phyloP scores from a whole-genome alignment of 1,140 invertebrate species.

The Heliconius hewitsoni region DNA sequence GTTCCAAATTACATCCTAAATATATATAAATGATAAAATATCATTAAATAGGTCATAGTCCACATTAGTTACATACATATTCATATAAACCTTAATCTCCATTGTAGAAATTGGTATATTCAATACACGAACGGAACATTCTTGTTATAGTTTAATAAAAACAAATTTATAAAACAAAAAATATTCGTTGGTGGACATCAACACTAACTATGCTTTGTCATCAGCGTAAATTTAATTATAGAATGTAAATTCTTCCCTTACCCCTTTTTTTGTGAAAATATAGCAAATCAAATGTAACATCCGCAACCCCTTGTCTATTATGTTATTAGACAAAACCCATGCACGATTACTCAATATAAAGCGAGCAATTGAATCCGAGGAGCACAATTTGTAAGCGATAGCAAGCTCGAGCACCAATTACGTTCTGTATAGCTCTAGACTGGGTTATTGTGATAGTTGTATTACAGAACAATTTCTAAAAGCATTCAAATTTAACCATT shows the following conservation, averaged over 20 bases:
- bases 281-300: slow-evolving; percentile 4
- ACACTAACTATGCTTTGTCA: no score
- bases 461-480: slow-evolving; percentile 38
- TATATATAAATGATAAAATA: no score
- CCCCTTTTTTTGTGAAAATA: background rate
- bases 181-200: no score
- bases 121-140: no score
- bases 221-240: no score
- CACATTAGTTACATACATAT: no score
- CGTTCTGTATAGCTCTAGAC: slow-evolving; percentile 37
- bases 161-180: no score
- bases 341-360: slow-evolving; percentile 42
- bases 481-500: slow-evolving; percentile 33
- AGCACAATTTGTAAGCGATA: slow-evolving; percentile 46
- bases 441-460: slow-evolving; percentile 37
- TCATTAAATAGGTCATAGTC: no score
- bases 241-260: no score
- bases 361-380: slow-evolving; percentile 34
- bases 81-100: no score
- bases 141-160: no score
- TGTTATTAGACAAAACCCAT: slow-evolving; percentile 40
- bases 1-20: background rate
- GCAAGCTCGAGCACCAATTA: slow-evolving; percentile 44
- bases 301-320: slow-evolving; percentile 27
- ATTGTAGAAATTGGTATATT: no score